Conservation (phyloP, 2,888 invertebrate genomes). For the Nezara viridula region DNA sequence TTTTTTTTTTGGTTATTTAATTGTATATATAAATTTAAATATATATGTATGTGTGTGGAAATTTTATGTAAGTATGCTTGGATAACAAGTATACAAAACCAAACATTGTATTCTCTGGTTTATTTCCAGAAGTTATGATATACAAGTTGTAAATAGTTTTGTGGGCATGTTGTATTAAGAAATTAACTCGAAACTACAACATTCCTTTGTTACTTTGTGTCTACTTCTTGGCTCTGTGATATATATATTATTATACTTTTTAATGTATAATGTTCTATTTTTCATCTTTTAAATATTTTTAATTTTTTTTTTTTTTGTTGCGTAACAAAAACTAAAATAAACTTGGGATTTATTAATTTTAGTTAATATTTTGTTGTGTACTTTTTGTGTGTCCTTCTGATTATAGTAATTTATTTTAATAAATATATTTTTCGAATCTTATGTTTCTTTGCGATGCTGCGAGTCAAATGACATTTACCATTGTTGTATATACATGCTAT, state of each 20-base stretch:
- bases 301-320: not conserved
- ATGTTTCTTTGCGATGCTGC: not conserved
- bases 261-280: constrained; percentile 34
- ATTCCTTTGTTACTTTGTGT: constrained; percentile 33
- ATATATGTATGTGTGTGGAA: not conserved
- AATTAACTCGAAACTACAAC: constrained; percentile 17
- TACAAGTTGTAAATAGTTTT: constrained; percentile 15
- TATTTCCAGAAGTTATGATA: constrained; percentile 8
- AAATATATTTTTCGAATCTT: constrained; percentile 3
- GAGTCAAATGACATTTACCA: not conserved
- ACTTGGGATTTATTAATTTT: constrained; percentile 1
- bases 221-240: constrained; percentile 48
- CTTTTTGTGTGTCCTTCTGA: not conserved
- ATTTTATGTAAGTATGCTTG: constrained; percentile 27
- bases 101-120: constrained; percentile 25
- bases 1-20: constrained; percentile 14
- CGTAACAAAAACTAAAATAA: constrained; percentile 15
- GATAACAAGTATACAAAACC: not conserved
- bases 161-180: not conserved
- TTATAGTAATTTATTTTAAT: constrained; percentile 15
- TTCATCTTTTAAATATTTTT: not conserved
- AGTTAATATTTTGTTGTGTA: constrained; percentile 3
- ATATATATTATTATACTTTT: constrained; percentile 5
- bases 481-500: not conserved
- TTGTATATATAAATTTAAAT: constrained; percentile 20